Conservation (phyloP, 2,888 invertebrate species). For the Sclerodermus sp. region DNA sequence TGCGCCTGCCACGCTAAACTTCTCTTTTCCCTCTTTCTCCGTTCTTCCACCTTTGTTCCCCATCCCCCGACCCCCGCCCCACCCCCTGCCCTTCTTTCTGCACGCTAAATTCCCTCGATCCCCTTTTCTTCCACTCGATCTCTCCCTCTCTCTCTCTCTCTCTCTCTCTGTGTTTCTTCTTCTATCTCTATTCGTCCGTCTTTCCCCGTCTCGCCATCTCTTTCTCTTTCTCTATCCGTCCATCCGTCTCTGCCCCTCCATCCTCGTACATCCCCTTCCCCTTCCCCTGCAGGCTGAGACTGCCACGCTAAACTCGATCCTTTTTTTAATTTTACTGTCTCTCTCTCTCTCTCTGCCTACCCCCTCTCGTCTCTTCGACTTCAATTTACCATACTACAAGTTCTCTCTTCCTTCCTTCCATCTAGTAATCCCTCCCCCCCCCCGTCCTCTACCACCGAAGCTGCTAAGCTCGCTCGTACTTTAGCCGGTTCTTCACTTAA, state of each 20-base stretch:
- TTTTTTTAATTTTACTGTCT: too few relatives aligned
- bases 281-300: background rate
- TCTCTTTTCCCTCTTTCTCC: slow-evolving; percentile 5
- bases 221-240: background rate
- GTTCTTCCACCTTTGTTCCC: background rate
- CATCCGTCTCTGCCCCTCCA: slow-evolving; percentile 2
- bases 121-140: too few relatives aligned
- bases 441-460: too few relatives aligned
- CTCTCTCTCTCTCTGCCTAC: background rate
- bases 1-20: slow-evolving; percentile 1
- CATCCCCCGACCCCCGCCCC: too few relatives aligned
- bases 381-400: background rate
- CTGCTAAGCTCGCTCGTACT: too few relatives aligned
- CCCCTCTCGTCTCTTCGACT: background rate
- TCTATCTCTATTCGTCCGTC: slow-evolving; percentile 10
- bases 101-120: too few relatives aligned
- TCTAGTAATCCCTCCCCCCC: too few relatives aligned
- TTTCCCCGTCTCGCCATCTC: background rate
- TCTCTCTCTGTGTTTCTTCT: slow-evolving; percentile 4
- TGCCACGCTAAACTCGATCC: slow-evolving; percentile 5
- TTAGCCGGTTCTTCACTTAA: too few relatives aligned
- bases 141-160: background rate
- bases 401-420: too few relatives aligned
- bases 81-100: too few relatives aligned
- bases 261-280: slow-evolving; percentile 7